phyloP scores from a whole-genome alignment of 2,888 invertebrate genomes.

The Dermolepida albohirtum region DNA sequence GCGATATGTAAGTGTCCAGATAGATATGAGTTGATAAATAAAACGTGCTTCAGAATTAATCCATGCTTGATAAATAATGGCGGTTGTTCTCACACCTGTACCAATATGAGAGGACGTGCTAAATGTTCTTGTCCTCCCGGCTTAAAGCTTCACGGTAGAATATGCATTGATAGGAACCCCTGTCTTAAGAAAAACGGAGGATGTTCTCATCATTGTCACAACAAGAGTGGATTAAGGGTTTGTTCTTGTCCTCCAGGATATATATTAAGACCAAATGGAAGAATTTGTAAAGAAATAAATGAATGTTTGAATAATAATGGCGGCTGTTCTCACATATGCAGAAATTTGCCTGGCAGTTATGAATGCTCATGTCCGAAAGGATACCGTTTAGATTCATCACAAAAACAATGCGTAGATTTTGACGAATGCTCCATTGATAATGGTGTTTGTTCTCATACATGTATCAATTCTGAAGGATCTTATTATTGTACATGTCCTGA shows the following conservation, averaged over 20 bases:
- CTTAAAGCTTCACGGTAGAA: conserved; percentile 57
- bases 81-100: conserved; percentile 74
- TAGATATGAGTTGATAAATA: conserved; percentile 64
- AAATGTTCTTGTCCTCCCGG: conserved; percentile 67
- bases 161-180: conserved; percentile 54
- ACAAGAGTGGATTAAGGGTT: conserved; percentile 60
- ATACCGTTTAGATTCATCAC: conserved; percentile 59
- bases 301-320: conserved; percentile 64
- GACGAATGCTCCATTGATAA: conserved; percentile 71
- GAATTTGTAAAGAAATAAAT: conserved; percentile 54
- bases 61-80: conserved; percentile 72
- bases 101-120: conserved; percentile 63
- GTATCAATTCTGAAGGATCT: conserved; percentile 68
- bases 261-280: conserved; percentile 61
- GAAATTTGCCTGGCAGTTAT: conserved; percentile 60
- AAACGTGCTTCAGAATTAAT: conserved; percentile 65
- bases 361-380: conserved; percentile 68
- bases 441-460: conserved; percentile 74
- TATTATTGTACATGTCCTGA: conserved; percentile 69
- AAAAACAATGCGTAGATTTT: conserved; percentile 66
- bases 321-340: conserved; percentile 69
- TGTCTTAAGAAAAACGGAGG: conserved; percentile 66
- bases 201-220: conserved; percentile 68
- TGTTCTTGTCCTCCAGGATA: conserved; percentile 71
- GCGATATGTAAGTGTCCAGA: conserved; percentile 69